Evolutionary conservation across 2,113 vertebrate genomes (phyloP), one percentile per base, ranked within the genome.

Genomic region (Menidia beryllina): DNA sequence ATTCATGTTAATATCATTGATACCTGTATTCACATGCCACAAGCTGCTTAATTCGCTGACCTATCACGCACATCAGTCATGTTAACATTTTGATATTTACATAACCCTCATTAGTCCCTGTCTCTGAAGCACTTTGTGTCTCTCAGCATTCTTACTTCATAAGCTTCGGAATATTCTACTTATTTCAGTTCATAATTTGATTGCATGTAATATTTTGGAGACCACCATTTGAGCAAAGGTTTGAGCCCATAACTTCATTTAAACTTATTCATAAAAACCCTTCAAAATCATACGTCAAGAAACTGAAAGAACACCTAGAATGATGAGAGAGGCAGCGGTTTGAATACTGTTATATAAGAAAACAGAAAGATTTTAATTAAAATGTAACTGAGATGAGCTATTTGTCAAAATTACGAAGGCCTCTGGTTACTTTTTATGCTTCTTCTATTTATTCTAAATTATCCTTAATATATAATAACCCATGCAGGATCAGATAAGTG

Each of bases 1-100:
- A 47, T 59, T 55, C 43, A 56, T 75, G 17, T 52, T 66, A 36
- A 43, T 30, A 62, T 75, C 55, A 82, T 80, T 82, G 39, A 55
- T 52, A 57, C 7, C 24, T 60, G 60, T 9, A 77, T 78, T 79
- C 68, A 79, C 45, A 60, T 45, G 49, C 74, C 81, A 69, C 58
- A 66, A 55, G 55, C 26, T 15, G 51, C 43, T 41, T 82, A 84
- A 86, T 73, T 63, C 24, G 25, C 24, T 75, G 48, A 34, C 25
- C 9, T 6, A 45, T 19, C 19, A n/a, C 17, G 30, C 38, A 48
- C 79, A 81, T 84, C 78, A 78, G 53, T 72, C 71, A 77, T 65
- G 56, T 65, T 69, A 81, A 66, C 54, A 64, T 12, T 50, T 55
- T 12, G 26, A 45, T 62, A 19, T 59, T 62, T 54, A 77, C 57